Percentiles rank a stretch among this genome's conserved stretches.
phyloP scores from a whole-genome alignment of 2,888 invertebrate species.

The Macroteleia sp. region DNA sequence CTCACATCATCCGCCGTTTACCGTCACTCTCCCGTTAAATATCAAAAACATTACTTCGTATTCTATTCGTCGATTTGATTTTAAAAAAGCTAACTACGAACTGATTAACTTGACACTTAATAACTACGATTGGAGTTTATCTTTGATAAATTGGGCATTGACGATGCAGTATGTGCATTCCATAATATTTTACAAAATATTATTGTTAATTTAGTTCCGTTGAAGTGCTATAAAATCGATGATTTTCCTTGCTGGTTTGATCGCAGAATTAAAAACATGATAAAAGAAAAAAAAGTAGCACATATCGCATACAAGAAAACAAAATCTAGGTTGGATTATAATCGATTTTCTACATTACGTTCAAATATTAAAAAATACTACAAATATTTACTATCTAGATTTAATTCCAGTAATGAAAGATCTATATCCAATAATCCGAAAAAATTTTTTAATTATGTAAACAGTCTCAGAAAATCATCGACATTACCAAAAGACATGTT shows the following conservation, averaged over 20 bases:
- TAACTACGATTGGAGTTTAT: background rate
- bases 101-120: background rate
- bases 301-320: background rate
- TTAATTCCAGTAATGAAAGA: background rate
- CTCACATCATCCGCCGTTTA: background rate
- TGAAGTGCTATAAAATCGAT: background rate
- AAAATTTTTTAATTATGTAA: background rate
- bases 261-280: background rate
- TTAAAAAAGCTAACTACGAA: background rate
- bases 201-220: background rate
- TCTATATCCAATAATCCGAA: background rate
- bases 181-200: background rate
- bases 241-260: conserved; percentile 3
- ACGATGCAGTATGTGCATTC: background rate
- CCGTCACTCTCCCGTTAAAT: background rate
- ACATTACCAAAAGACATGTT: background rate
- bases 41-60: background rate
- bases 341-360: background rate
- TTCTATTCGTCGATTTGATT: background rate
- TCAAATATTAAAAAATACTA: background rate
- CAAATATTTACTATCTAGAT: background rate
- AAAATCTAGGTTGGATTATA: background rate
- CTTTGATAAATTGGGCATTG: background rate
- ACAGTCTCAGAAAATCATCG: background rate
- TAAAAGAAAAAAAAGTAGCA: background rate